Percentiles rank a stretch among this genome's conserved stretches.
These are phyloP conservation scores for Orthosia gothica DNA, from an alignment of 2,888 invertebrate species.

Conservation along the genomic window DNA sequence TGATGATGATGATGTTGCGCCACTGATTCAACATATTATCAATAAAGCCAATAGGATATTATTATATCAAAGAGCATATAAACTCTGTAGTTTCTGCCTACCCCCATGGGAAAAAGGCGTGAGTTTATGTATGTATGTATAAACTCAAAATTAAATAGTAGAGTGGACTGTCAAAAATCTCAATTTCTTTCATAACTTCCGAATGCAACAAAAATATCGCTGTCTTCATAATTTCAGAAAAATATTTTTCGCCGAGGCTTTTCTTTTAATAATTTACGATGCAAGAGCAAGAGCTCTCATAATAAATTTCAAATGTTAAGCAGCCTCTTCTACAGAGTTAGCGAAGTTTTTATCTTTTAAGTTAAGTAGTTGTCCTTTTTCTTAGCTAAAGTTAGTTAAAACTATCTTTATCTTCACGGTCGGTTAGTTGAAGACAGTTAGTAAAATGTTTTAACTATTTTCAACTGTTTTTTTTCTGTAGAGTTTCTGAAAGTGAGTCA, in stretches of 20 bases:
- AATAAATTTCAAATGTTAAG: slow-evolving; percentile 23
- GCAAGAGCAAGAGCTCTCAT: slow-evolving; percentile 9
- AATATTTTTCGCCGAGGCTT: slow-evolving; percentile 9
- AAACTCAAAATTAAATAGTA: not conserved
- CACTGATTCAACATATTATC: too few species aligned
- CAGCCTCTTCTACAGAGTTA: not conserved
- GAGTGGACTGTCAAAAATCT: not conserved
- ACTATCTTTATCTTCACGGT: slow-evolving; percentile 24
- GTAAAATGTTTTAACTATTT: not conserved
- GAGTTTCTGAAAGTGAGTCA: too few species aligned
- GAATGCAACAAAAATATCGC: not conserved
- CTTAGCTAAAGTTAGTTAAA: slow-evolving; percentile 12
- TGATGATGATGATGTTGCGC: too few species aligned
- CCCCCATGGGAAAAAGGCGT: too few species aligned
- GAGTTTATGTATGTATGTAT: too few species aligned
- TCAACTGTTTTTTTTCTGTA: too few species aligned
- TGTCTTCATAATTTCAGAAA: slow-evolving; percentile 4
- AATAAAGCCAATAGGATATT: too few species aligned
- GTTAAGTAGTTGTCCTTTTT: not conserved
- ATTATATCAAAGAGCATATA: too few species aligned
- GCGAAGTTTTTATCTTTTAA: slow-evolving; percentile 32
- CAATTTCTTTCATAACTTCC: not conserved
- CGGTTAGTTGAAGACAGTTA: not conserved
- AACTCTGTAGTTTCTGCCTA: too few species aligned
- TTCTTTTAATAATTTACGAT: slow-evolving; percentile 8